Evolutionary conservation across 2,797 vertebrate species (phyloP).

Genomic region (Halcyon chelicuti): DNA sequence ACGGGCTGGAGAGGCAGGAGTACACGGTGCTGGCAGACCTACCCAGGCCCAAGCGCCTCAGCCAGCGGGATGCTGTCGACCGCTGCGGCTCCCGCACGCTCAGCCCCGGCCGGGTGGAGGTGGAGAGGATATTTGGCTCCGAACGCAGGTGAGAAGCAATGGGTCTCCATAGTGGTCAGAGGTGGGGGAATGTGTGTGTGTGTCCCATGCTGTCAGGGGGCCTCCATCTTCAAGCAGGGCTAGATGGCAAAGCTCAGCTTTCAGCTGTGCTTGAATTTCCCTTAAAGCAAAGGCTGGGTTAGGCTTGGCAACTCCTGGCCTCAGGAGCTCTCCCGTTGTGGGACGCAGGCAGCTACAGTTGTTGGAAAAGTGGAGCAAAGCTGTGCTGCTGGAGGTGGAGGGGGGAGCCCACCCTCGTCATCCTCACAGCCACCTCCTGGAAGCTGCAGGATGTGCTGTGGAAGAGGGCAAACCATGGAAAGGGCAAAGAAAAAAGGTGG

Average conservation of each 20-base stretch:
- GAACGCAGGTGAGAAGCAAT: conserved; percentile 78
- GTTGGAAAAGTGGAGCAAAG: neutral
- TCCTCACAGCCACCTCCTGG: neutral
- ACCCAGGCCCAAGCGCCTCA: conserved; percentile 86
- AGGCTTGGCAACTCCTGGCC: neutral
- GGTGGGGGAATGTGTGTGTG: neutral
- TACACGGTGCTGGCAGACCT: conserved; percentile 89
- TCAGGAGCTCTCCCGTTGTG: rapidly evolving
- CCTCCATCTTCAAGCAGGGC: neutral
- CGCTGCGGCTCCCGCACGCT: conserved; percentile 71
- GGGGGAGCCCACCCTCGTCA: neutral
- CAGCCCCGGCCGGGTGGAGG: conserved; percentile 85
- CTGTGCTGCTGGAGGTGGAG: neutral
- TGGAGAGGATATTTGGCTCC: conserved; percentile 82
- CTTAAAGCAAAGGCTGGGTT: neutral
- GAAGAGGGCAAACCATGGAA: neutral
- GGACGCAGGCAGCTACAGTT: neutral
- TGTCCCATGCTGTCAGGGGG: rapidly evolving
- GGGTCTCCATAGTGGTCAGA: neutral
- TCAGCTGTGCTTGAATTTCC: neutral
- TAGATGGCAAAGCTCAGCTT: conserved; percentile 2
- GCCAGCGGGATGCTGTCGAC: conserved; percentile 74
- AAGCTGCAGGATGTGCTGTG: neutral
- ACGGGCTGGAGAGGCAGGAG: conserved; percentile 84
- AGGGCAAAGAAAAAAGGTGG: neutral